phyloP scores from a whole-genome alignment of 2,113 vertebrate genomes.

The Passer montanus region DNA sequence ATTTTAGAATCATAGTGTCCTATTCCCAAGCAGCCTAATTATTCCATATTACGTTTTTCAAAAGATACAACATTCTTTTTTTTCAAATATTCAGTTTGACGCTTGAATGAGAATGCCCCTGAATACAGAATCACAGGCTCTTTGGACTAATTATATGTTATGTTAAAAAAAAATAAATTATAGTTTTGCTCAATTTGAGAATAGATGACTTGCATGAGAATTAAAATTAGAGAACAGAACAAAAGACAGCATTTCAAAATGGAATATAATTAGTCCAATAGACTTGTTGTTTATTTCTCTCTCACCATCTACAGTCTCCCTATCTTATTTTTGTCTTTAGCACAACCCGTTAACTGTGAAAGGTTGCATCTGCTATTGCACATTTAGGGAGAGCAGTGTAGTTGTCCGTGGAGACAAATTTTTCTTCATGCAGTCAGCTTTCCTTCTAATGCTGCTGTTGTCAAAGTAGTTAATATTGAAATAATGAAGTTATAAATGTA shows the following conservation, averaged over 20 bases:
- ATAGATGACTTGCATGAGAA: neutral
- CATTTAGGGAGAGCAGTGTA: neutral
- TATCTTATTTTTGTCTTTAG: neutral
- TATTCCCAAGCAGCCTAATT: neutral
- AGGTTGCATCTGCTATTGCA: neutral
- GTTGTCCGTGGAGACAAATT: neutral
- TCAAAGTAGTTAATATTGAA: neutral
- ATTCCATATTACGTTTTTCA: neutral
- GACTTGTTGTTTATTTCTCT: neutral
- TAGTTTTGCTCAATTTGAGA: neutral
- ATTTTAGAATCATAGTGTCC: neutral
- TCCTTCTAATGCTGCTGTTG: neutral
- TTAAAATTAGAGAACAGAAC: neutral
- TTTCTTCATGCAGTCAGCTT: neutral
- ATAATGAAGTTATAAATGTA: neutral
- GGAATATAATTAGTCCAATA: neutral
- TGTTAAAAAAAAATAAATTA: fast-evolving
- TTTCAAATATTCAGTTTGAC: neutral
- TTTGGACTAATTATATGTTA: neutral
- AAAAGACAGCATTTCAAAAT: neutral
- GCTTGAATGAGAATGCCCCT: neutral
- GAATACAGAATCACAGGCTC: neutral
- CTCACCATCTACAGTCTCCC: neutral
- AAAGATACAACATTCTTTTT: neutral
- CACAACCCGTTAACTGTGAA: neutral